Conservation (phyloP, 2,113 vertebrate species). For the Philantomba maxwellii region DNA sequence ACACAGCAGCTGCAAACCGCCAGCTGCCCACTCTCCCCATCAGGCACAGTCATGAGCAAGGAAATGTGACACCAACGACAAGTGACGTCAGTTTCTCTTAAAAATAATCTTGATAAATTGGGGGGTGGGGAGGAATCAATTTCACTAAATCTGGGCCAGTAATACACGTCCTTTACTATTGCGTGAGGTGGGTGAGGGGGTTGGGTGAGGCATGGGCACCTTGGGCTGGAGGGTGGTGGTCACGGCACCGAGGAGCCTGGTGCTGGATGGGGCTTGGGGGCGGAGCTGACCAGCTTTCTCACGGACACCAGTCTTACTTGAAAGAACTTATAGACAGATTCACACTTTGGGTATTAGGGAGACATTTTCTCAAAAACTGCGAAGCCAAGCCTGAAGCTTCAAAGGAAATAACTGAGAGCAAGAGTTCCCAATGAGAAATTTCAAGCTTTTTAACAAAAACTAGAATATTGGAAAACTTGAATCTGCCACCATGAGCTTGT, state of each 20-base stretch:
- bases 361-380: neutral
- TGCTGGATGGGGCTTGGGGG: neutral
- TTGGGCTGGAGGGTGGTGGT: neutral
- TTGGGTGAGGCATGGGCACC: accelerated
- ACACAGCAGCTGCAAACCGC: too few species aligned
- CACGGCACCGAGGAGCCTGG: neutral
- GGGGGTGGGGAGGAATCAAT: neutral
- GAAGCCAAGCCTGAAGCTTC: neutral
- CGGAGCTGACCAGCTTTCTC: neutral
- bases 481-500: neutral
- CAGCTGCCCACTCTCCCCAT: accelerated
- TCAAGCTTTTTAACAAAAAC: neutral
- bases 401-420: neutral
- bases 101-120: neutral
- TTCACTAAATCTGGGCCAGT: neutral
- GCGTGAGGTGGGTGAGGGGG: neutral
- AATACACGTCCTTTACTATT: neutral
- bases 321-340: neutral
- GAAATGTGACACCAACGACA: accelerated
- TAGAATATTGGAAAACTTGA: neutral
- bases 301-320: neutral
- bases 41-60: accelerated
- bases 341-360: neutral
- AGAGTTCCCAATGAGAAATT: neutral
- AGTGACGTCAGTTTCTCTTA: neutral